Base-by-base conservation (phyloP, 2,888 invertebrate genomes). In the Orthosia incerta region DNA sequence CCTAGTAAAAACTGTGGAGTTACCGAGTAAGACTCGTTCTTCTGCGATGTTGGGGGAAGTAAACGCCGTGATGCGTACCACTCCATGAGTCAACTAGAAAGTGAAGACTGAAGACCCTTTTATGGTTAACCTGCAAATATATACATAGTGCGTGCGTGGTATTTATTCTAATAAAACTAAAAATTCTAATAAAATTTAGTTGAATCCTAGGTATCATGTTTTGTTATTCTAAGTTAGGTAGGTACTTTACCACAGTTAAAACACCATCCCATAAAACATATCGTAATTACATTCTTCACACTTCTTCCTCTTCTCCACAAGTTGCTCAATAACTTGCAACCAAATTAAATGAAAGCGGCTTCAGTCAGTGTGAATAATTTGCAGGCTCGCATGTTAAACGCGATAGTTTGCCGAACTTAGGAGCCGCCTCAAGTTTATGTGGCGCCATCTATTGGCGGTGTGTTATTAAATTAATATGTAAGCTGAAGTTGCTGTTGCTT, bases 321-420 rank as follows among this genome's bases (percentile, higher is more conserved):
- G 39, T 71, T 51, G 16, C 53, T 59, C 66, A 73, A 74, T 71
- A 69, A 57, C 59, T 74, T 76, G 74, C 71, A 77, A 76, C 55
- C 59, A 71, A 82, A 79, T 80, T 76, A 76, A 80, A 83, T 80
- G 71, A 75, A 85, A 74, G 50, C 74, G 68, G 61, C 59, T 31
- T 62, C 46, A 50, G 76, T 39, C 39, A 15, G 20, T 82, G 81
- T 84, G 76, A 86, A 76, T 86, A 80, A 71, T 84, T 60, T 72
- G 69, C 73, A 63, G 73, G 3, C n/a, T 51, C 9, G 26, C 20
- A 71, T 50, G 70, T 45, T 57, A 31, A 65, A n/a, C 53, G 76
- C 45, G 45, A 62, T 78, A 78, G 77, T 77, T 78, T 64, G 51
- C 39, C 18, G 13, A 79, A 79, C 75, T 79, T 56, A 1, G 31